Percentiles rank a stretch among this genome's conserved stretches.
Evolutionary conservation across 53 echinoderm and acorn worm species (phyloP).

Genomic region (Luidia sarsii): DNA sequence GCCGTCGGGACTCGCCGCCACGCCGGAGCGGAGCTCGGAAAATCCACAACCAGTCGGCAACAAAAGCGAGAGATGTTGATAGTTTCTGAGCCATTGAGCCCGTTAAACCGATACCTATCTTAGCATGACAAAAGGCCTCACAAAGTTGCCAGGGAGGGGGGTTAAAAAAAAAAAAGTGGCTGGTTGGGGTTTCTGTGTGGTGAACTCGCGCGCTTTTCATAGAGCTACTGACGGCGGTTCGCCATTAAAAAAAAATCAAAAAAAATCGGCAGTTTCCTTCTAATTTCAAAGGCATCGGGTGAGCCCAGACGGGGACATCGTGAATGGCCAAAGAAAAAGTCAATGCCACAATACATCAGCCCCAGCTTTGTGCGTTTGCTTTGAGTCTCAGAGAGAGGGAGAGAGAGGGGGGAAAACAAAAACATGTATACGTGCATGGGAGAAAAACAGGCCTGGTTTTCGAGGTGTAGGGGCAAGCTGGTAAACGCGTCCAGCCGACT

Average conservation of each 20-base stretch:
- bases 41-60: conserved; percentile 26
- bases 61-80: conserved; percentile 38
- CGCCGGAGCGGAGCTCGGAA: no score
- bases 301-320: neutral
- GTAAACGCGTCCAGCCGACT: no score
- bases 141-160: conserved; percentile 17
- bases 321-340: conserved; percentile 24
- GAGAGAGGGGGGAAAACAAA: no score
- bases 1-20: conserved; percentile 1
- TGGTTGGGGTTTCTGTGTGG: conserved; percentile 4
- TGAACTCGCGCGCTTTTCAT: conserved; percentile 16
- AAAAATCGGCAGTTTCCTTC: conserved; percentile 5
- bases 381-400: no score
- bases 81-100: conserved; percentile 60
- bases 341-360: conserved; percentile 33
- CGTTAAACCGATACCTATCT: conserved; percentile 63
- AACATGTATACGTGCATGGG: no score
- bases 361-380: no score
- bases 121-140: conserved; percentile 38
- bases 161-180: no score
- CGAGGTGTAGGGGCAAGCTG: no score
- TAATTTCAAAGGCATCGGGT: neutral
- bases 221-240: neutral
- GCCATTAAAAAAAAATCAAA: conserved; percentile 4
- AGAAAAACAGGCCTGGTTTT: no score